phyloP scores from a whole-genome alignment of 2,113 vertebrate species.

The Lanius ludovicianus region DNA sequence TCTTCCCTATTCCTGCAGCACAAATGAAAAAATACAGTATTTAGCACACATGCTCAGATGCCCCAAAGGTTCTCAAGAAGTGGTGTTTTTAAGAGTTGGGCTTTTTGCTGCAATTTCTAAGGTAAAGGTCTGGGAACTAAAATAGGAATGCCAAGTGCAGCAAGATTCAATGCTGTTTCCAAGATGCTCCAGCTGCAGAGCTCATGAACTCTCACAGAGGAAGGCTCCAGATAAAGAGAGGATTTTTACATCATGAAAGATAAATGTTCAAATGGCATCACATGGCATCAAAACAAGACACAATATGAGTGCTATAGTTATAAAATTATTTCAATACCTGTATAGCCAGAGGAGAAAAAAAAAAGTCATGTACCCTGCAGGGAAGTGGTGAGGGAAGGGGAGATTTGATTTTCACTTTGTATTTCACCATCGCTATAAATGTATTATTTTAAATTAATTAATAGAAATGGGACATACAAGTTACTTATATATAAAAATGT shows the following conservation, averaged over 20 bases:
- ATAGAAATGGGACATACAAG: not conserved
- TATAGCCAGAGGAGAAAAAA: not conserved
- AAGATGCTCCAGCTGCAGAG: not conserved
- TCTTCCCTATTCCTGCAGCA: conserved; percentile 92
- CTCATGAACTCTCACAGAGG: not conserved
- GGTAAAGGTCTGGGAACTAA: not conserved
- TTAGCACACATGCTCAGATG: not conserved
- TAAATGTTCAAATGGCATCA: not conserved
- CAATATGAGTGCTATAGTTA: not conserved
- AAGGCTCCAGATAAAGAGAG: not conserved
- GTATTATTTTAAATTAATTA: not conserved
- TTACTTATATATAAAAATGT: not conserved
- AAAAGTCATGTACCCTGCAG: not conserved
- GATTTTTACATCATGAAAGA: not conserved
- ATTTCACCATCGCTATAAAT: not conserved
- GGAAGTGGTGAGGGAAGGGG: not conserved
- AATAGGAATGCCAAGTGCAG: not conserved
- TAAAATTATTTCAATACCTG: not conserved
- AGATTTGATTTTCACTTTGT: not conserved
- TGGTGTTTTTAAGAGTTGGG: not conserved
- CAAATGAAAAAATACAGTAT: not conserved
- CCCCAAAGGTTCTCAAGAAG: not conserved
- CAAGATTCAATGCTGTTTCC: not conserved
- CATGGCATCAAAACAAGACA: not conserved
- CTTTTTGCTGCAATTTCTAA: not conserved